These are phyloP conservation scores for Phasia obesa DNA, from an alignment of 2,888 invertebrate genomes.

Conservation along the genomic window DNA sequence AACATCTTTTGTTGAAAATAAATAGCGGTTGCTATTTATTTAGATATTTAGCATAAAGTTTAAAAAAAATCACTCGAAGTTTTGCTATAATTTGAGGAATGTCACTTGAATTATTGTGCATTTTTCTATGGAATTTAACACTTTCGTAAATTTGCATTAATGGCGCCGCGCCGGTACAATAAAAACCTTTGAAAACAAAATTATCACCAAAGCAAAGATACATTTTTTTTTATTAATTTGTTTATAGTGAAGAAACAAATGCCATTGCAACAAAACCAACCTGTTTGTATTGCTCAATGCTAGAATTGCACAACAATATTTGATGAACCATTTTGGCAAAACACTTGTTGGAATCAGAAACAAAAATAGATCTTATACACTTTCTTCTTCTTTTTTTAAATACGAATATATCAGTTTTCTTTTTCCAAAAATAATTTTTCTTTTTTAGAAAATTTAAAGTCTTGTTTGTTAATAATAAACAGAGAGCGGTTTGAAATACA, in stretches of 20 bases:
- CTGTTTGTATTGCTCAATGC: constrained; percentile 71
- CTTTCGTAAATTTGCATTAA: no score
- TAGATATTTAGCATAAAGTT: no score
- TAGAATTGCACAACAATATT: constrained; percentile 71
- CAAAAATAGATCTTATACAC: not conserved
- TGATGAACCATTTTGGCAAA: constrained; percentile 69
- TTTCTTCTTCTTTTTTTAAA: no score
- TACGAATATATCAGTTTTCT: no score
- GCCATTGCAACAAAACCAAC: constrained; percentile 47
- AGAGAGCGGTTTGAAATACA: not conserved
- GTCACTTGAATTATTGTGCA: no score
- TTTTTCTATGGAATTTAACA: no score
- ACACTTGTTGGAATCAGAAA: not conserved
- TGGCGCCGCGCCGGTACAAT: no score
- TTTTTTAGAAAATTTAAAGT: constrained; percentile 5
- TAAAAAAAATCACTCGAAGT: no score
- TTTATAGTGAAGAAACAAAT: not conserved
- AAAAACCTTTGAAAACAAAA: not conserved
- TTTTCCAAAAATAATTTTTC: not conserved
- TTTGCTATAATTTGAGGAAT: no score
- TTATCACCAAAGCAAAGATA: not conserved
- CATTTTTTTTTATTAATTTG: not conserved
- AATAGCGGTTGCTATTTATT: no score
- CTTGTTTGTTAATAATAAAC: not conserved
- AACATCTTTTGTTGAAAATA: no score